Conservation (phyloP, 2,113 vertebrate species). For the Paraplagusia blochii region DNA sequence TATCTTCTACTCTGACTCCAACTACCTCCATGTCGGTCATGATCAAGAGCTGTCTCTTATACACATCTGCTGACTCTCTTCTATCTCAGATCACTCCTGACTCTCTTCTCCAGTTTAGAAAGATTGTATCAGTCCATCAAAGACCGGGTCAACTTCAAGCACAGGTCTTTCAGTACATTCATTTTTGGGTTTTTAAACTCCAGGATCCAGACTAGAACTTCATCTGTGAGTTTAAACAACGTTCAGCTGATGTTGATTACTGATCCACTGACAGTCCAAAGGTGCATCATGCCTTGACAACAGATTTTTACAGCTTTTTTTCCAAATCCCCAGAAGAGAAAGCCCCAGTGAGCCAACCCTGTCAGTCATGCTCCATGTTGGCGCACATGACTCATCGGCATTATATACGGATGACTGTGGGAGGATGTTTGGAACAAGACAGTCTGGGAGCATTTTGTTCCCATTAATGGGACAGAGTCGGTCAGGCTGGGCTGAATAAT, state of each 20-base stretch:
- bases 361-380: constrained; percentile 40
- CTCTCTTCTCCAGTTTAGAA: too few species aligned
- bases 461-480: constrained; percentile 27
- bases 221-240: not conserved
- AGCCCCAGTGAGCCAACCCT: constrained; percentile 28
- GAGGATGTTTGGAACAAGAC: constrained; percentile 67
- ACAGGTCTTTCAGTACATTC: too few species aligned
- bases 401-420: constrained; percentile 52
- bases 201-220: not conserved
- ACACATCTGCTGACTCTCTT: too few species aligned
- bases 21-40: too few species aligned
- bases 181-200: not conserved
- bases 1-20: too few species aligned
- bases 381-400: constrained; percentile 60
- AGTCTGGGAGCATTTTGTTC: constrained; percentile 62
- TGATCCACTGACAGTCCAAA: not conserved
- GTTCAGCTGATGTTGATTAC: not conserved
- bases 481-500: constrained; percentile 63
- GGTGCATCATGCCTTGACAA: not conserved
- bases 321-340: constrained; percentile 13
- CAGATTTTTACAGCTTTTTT: constrained; percentile 9
- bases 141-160: too few species aligned
- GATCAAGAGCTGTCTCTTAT: too few species aligned
- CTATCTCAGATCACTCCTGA: too few species aligned
- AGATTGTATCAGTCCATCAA: too few species aligned